phyloP scores from a whole-genome alignment of 2,113 vertebrate genomes.

The Thomomys bottae region DNA sequence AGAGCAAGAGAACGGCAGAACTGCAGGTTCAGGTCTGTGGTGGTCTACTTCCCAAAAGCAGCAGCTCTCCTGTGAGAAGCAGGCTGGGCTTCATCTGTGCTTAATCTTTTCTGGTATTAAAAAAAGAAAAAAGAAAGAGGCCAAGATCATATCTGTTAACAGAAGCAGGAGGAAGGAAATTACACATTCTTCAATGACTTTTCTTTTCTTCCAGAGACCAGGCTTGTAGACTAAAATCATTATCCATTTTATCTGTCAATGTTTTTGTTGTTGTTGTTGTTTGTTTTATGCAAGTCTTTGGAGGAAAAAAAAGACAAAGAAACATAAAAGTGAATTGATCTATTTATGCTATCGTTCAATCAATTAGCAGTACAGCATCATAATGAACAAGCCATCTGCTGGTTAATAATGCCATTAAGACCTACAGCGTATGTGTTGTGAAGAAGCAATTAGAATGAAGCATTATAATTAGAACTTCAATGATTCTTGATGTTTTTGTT shows the following conservation, averaged over 20 bases:
- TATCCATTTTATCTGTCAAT: conserved; percentile 46
- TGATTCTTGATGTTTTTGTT: not conserved
- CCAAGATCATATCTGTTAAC: conserved; percentile 2
- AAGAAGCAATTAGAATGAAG: not conserved
- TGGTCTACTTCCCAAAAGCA: not conserved
- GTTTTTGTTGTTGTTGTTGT: conserved; percentile 25
- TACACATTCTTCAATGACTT: conserved; percentile 4
- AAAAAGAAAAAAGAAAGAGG: not conserved
- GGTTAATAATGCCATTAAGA: not conserved
- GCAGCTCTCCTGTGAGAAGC: not conserved
- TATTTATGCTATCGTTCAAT: not conserved
- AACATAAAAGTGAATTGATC: conserved; percentile 26
- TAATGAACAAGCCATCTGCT: conserved; percentile 11
- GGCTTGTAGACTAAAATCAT: conserved; percentile 43
- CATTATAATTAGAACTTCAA: not conserved
- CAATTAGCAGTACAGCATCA: not conserved
- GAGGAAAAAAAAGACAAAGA: conserved; percentile 53
- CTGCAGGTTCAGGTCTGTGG: not conserved
- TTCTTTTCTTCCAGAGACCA: conserved; percentile 24
- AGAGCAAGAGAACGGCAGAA: not conserved
- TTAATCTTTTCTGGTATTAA: conserved; percentile 50
- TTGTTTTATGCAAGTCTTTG: conserved; percentile 42
- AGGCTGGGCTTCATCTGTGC: not conserved
- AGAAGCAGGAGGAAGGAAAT: not conserved
- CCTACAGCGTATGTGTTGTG: not conserved